Conservation (phyloP, 2,888 invertebrate genomes). For the Perithous albicinctus region DNA sequence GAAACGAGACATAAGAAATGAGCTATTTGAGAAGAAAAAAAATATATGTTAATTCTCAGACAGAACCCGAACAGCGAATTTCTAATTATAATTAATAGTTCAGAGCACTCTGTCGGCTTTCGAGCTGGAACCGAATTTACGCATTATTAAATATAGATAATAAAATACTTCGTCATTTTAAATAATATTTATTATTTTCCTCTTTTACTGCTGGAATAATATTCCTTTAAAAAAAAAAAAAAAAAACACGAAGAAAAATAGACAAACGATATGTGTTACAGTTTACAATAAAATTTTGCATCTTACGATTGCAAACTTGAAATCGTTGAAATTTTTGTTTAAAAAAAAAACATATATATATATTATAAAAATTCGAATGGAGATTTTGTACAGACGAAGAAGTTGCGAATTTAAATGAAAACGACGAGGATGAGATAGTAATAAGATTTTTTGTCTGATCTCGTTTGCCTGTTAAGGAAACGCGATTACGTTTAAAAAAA, state of each 20-base stretch:
- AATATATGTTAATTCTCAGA: neutral
- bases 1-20: neutral
- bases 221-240: no score
- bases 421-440: slow-evolving; percentile 24
- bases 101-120: slow-evolving; percentile 17
- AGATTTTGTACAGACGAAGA: slow-evolving; percentile 6
- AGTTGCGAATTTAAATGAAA: neutral
- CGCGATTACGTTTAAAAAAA: slow-evolving; percentile 12
- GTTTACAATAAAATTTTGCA: neutral
- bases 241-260: neutral
- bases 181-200: neutral
- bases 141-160: neutral
- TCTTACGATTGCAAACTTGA: neutral
- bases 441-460: slow-evolving; percentile 18
- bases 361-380: neutral
- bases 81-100: slow-evolving; percentile 5
- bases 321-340: neutral
- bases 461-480: slow-evolving; percentile 19
- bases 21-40: no score
- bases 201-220: neutral
- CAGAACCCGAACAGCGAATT: slow-evolving; percentile 27
- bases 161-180: neutral
- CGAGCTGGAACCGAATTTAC: slow-evolving; percentile 30
- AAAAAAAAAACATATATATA: neutral
- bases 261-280: neutral